Evolutionary conservation across 2,797 vertebrate genomes (phyloP).

Genomic region (Diplodus puntazzo): DNA sequence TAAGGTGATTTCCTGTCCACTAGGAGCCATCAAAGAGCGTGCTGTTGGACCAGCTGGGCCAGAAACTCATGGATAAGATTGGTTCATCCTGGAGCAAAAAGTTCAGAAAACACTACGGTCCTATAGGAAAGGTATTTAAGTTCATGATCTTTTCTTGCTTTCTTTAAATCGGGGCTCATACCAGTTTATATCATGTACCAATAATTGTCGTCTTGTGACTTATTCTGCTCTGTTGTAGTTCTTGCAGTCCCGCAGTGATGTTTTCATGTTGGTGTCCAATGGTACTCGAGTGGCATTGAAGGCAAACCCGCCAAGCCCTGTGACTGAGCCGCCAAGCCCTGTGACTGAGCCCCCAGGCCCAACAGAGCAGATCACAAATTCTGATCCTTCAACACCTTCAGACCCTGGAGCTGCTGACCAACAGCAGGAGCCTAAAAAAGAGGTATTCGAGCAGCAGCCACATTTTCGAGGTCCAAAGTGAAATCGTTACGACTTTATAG

Average conservation of each 20-base stretch:
- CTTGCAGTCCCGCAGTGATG: conserved; percentile 89
- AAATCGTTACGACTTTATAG: neutral
- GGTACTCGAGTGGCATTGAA: conserved; percentile 88
- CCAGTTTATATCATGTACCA: neutral
- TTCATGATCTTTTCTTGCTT: neutral
- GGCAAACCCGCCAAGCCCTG: conserved; percentile 70
- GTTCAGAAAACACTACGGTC: conserved; percentile 90
- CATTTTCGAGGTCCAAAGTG: neutral
- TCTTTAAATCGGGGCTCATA: neutral
- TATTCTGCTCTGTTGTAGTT: conserved; percentile 83
- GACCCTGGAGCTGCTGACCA: conserved; percentile 33
- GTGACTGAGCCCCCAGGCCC: conserved; percentile 47
- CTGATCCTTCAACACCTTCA: conserved; percentile 29
- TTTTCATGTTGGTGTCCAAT: conserved; percentile 89
- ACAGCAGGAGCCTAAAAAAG: conserved; percentile 46
- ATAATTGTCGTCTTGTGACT: neutral
- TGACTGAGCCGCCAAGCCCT: conserved; percentile 68
- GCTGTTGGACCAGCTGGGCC: conserved; percentile 91
- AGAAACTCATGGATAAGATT: conserved; percentile 91
- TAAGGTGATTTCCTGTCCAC: conserved; percentile 10
- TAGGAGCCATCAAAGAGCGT: conserved; percentile 85
- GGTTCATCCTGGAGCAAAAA: conserved; percentile 95
- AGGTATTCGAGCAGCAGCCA: conserved; percentile 51
- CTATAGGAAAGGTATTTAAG: conserved; percentile 90
- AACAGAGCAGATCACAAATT: conserved; percentile 25